Evolutionary conservation across 2,797 vertebrate genomes (phyloP), one percentile per base, ranked within the genome.

Genomic region (Otolemur crassicaudatus): DNA sequence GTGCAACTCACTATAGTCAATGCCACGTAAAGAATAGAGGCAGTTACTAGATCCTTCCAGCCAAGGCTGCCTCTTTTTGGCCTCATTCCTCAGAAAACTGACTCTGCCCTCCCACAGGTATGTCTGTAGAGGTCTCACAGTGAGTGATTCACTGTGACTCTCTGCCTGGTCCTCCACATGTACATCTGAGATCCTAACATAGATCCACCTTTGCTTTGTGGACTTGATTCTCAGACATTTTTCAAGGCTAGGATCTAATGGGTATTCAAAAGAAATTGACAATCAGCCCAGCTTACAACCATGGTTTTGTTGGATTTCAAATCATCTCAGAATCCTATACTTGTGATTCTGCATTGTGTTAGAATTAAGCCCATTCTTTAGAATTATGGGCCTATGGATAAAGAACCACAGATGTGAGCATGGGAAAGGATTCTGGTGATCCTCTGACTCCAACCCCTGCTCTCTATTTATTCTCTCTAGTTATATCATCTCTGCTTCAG

Each of bases 331-430:
- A 90, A 49, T 63, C 49, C n/a, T 60, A 34, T 29, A 14, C 37
- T n/a, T 87, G 29, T 79, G 80, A 37, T 56, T 85, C 70, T 65
- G 49, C 87, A 31, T 46, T 27, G 1, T 76, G 29, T 73, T 77
- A 85, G n/a, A 94, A 96, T 84, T 63, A 72, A 95, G 27, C 72
- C n/a, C 16, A 67, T 23, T 73, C 34, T 92, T 95, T 85, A 67
- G 37, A 79, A 81, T 49, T 56, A 37, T 23, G 19, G 19, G 72
- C 34, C 4, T 20, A 63, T 1, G 31, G 27, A 31, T 40, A 49
- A 89, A 81, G 56, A 72, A 56, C 29, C 14, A 13, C 22, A 72
- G 4, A 34, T 23, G 3, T 40, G 56, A 63, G 29, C 20, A 31
- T 4, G 14, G 58, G 40, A 49, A 67, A 34, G 3, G 20, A 0